phyloP scores from a whole-genome alignment of 2,113 vertebrate species.

The Odontesthes bonariensis region DNA sequence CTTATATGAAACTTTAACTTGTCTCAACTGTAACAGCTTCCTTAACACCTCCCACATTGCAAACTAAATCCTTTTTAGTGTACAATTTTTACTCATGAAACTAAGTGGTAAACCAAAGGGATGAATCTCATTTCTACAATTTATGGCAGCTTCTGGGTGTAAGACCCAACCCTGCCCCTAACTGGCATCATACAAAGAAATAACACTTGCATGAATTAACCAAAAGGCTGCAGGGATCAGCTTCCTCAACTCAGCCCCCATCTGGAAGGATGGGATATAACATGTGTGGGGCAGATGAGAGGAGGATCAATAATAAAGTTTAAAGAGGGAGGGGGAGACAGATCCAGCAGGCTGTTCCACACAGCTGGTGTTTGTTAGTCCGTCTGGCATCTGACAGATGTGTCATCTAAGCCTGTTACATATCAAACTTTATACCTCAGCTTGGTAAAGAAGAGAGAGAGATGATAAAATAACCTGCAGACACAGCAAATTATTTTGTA shows the following conservation, averaged over 20 bases:
- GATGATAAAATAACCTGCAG: neutral
- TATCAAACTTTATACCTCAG: slow-evolving; percentile 7
- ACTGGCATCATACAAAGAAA: slow-evolving; percentile 5
- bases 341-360: slow-evolving; percentile 15
- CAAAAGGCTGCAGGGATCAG: neutral
- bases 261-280: slow-evolving; percentile 25
- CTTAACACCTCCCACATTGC: too few relatives aligned
- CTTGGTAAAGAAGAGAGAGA: neutral
- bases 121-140: too few relatives aligned
- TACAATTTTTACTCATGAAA: too few relatives aligned
- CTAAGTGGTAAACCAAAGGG: too few relatives aligned
- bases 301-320: slow-evolving; percentile 52
- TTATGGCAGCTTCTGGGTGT: too few relatives aligned
- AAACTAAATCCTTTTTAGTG: too few relatives aligned
- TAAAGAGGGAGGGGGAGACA: slow-evolving; percentile 5
- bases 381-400: slow-evolving; percentile 70
- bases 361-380: slow-evolving; percentile 67
- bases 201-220: neutral
- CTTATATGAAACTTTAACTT: neutral
- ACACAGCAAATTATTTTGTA: neutral
- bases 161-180: neutral
- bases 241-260: neutral
- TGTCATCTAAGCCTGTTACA: slow-evolving; percentile 32
- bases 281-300: slow-evolving; percentile 68
- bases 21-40: too few relatives aligned